Conservation (phyloP, 2,888 invertebrate genomes). For the Limnephilus rhombicus region DNA sequence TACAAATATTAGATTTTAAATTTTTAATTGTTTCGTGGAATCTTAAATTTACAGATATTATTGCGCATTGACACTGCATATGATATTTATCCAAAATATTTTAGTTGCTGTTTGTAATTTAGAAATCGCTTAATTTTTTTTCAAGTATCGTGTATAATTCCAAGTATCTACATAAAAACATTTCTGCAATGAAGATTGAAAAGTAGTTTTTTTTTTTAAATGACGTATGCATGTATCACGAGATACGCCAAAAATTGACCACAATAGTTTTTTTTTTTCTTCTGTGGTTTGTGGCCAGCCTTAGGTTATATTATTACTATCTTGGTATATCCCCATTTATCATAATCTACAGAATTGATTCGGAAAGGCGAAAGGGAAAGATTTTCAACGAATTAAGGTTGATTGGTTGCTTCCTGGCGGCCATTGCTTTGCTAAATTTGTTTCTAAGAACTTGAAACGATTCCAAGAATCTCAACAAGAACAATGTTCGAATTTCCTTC, state of each 20-base stretch:
- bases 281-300: not conserved
- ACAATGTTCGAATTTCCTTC: not conserved
- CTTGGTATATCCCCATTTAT: not conserved
- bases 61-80: no score
- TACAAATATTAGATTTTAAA: no score
- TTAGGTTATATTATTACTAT: not conserved
- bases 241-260: not conserved
- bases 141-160: no score
- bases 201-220: no score
- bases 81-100: no score
- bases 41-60: no score
- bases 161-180: no score
- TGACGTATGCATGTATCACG: not conserved
- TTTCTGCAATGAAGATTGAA: no score
- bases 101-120: no score
- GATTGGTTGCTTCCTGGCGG: slow-evolving; percentile 35
- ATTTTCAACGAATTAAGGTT: slow-evolving; percentile 7
- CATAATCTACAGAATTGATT: not conserved
- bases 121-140: no score
- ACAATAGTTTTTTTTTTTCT: not conserved
- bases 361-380: not conserved
- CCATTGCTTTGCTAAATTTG: slow-evolving; percentile 11
- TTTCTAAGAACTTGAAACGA: not conserved
- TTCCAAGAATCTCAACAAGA: not conserved
- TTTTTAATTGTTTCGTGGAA: no score